A percentile compares a stretch with the other conserved stretches of the same genome.
Evolutionary conservation across 2,797 vertebrate genomes (phyloP).

Genomic region (Karalla daura): DNA sequence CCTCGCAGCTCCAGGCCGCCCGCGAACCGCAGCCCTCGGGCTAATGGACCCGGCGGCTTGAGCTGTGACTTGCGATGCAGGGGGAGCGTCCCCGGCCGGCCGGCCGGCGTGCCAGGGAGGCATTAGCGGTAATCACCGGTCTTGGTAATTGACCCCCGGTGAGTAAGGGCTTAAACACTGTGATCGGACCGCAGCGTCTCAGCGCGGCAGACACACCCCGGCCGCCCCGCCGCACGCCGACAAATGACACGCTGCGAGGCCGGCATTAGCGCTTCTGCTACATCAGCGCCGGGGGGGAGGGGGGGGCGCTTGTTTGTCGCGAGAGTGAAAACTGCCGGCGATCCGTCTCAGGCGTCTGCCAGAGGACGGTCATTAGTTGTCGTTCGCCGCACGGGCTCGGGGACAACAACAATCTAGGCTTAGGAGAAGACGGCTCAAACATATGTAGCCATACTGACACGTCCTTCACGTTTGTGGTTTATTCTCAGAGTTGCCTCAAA

Average conservation of each 20-base stretch:
- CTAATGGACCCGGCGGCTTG: constrained; percentile 56
- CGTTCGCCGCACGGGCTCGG: too few relatives aligned
- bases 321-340: too few relatives aligned
- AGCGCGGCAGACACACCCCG: constrained; percentile 67
- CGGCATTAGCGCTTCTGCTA: constrained; percentile 62
- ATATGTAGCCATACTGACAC: too few relatives aligned
- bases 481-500: too few relatives aligned
- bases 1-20: constrained; percentile 38
- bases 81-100: constrained; percentile 45
- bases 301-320: constrained; percentile 24
- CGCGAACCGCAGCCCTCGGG: constrained; percentile 51
- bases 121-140: constrained; percentile 77
- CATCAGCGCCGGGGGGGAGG: constrained; percentile 56
- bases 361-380: too few relatives aligned
- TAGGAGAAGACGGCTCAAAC: too few relatives aligned
- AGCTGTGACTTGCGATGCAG: constrained; percentile 63
- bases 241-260: constrained; percentile 65
- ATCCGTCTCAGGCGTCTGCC: too few relatives aligned
- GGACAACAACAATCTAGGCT: too few relatives aligned
- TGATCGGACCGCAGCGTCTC: constrained; percentile 75
- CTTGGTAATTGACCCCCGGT: constrained; percentile 76
- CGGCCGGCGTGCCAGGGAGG: constrained; percentile 55
- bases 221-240: constrained; percentile 53
- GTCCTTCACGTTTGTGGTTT: too few relatives aligned
- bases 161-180: constrained; percentile 80